Percentiles rank a stretch among this genome's conserved stretches.
Evolutionary conservation across 92 coral and sea anemone species (phyloP).

Genomic region (Porites cylindrica): DNA sequence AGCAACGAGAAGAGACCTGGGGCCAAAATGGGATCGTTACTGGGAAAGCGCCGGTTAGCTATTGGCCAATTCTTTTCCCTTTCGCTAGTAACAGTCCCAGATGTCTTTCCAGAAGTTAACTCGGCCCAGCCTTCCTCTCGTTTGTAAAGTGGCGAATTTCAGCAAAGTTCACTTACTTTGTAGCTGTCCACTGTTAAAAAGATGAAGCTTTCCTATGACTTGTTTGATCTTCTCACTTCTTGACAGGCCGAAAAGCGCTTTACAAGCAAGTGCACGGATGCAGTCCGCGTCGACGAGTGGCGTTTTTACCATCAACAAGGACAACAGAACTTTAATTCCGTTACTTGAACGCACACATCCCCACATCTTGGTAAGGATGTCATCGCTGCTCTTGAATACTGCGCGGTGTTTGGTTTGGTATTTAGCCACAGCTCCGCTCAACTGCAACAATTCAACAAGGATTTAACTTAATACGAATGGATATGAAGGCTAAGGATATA

Average conservation of each 20-base stretch:
- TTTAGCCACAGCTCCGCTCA: slow-evolving; percentile 50
- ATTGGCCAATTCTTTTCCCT: too few species aligned
- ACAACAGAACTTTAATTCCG: slow-evolving; percentile 91
- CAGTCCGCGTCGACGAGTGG: slow-evolving; percentile 94
- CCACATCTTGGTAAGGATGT: slow-evolving; percentile 84
- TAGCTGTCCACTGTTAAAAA: slow-evolving; percentile 95
- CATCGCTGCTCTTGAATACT: slow-evolving; percentile 49
- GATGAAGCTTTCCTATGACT: slow-evolving; percentile 92
- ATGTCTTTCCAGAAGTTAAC: too few species aligned
- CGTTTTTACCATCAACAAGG: slow-evolving; percentile 90
- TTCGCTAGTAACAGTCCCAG: too few species aligned
- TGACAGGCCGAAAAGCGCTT: slow-evolving; percentile 93
- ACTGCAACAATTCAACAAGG: slow-evolving; percentile 7
- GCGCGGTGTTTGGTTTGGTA: slow-evolving; percentile 56
- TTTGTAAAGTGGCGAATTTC: too few species aligned
- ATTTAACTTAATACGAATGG: too few species aligned
- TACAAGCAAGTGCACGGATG: slow-evolving; percentile 96
- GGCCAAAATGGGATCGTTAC: too few species aligned
- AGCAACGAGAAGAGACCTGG: not conserved
- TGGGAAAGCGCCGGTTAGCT: too few species aligned
- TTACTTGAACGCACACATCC: slow-evolving; percentile 90
- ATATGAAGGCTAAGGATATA: too few species aligned
- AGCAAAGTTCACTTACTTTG: slow-evolving; percentile 73
- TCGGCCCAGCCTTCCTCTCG: too few species aligned
- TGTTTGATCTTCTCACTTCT: slow-evolving; percentile 94